A percentile compares a stretch with the other conserved stretches of the same genome.
phyloP scores from a whole-genome alignment of 2,888 invertebrate genomes.

The Gonocerus acuteangulatus region DNA sequence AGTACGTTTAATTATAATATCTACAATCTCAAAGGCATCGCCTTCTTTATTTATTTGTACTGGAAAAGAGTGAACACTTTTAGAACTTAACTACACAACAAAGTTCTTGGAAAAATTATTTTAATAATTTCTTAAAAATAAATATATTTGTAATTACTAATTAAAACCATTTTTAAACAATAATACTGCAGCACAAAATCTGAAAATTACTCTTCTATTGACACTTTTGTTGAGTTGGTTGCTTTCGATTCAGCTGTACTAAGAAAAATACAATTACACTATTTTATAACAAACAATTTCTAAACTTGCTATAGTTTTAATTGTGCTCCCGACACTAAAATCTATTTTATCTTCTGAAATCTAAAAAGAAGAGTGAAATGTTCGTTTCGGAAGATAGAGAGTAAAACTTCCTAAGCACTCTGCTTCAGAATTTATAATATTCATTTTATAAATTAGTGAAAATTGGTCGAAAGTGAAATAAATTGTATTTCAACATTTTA shows the following conservation, averaged over 20 bases:
- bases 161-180: neutral
- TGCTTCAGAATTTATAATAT: no score
- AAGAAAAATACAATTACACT: no score
- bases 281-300: no score
- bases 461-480: no score
- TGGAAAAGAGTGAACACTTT: slow-evolving; percentile 22
- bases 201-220: slow-evolving; percentile 14
- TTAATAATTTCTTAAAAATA: neutral
- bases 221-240: neutral
- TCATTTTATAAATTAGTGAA: no score
- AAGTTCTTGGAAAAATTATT: neutral
- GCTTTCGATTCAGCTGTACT: no score
- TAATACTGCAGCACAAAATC: slow-evolving; percentile 4
- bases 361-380: neutral
- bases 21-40: slow-evolving; percentile 29
- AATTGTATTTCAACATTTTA: no score
- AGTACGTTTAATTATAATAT: slow-evolving; percentile 14
- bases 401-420: no score
- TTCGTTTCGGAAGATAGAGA: no score
- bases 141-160: neutral
- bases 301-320: no score
- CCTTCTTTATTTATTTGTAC: slow-evolving; percentile 21
- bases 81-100: neutral
- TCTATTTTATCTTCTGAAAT: neutral
- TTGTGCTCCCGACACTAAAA: neutral